Evolutionary conservation across 2,113 vertebrate genomes (phyloP).

Genomic region (Alethe castanea): DNA sequence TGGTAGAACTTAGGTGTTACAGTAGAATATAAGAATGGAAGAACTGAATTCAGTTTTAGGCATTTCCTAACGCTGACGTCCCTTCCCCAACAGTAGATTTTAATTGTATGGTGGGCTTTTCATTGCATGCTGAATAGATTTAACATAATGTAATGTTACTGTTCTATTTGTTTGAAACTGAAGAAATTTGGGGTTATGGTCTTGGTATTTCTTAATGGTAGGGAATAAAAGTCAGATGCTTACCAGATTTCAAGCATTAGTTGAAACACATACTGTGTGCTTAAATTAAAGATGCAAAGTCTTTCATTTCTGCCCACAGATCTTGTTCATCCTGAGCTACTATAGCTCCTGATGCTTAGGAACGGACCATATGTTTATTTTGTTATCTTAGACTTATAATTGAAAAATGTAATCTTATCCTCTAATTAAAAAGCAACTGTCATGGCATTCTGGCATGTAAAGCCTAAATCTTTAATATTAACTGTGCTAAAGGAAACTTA

Average conservation of each 20-base stretch:
- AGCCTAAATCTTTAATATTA: constrained; percentile 35
- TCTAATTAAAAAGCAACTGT: constrained; percentile 31
- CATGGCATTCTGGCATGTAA: background rate
- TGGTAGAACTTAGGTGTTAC: background rate
- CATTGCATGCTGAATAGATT: background rate
- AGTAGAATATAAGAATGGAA: background rate
- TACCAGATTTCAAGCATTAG: constrained; percentile 21
- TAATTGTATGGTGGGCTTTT: background rate
- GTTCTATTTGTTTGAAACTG: background rate
- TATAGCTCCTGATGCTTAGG: constrained; percentile 10
- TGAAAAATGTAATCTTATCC: constrained; percentile 10
- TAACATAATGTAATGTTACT: background rate
- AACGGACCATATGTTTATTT: background rate
- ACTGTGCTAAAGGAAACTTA: constrained; percentile 19
- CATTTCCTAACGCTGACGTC: background rate
- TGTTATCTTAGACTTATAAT: background rate
- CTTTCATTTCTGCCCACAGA: background rate
- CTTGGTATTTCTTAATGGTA: background rate
- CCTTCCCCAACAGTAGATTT: background rate
- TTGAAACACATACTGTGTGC: background rate
- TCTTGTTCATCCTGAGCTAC: constrained; percentile 47
- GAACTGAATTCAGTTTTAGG: background rate
- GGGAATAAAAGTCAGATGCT: background rate
- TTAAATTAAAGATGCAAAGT: constrained; percentile 35
- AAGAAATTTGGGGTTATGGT: background rate